phyloP scores from a whole-genome alignment of 2,113 vertebrate species.

The Pollachius pollachius region DNA sequence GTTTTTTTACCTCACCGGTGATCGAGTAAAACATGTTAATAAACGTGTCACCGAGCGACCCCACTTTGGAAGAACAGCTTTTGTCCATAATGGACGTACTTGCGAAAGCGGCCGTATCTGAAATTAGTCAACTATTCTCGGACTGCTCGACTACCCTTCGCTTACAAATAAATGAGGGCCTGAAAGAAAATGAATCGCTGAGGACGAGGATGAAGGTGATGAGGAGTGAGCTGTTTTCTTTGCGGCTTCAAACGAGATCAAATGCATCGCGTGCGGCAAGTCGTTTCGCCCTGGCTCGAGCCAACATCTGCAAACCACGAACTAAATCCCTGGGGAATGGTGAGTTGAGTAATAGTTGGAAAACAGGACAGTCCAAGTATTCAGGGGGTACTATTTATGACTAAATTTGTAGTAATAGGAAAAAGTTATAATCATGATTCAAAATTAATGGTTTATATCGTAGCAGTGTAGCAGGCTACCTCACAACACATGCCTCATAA shows the following conservation, averaged over 20 bases:
- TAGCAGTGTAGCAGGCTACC: no score
- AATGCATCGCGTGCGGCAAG: conserved; percentile 43
- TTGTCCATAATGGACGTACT: conserved; percentile 69
- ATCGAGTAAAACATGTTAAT: conserved; percentile 36
- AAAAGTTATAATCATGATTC: no score
- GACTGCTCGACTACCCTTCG: conserved; percentile 57
- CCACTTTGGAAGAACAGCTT: conserved; percentile 63
- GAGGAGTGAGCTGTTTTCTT: conserved; percentile 65
- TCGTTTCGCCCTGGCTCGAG: conserved; percentile 43
- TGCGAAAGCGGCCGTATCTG: conserved; percentile 62
- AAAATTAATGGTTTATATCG: no score
- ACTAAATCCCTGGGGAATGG: conserved; percentile 44
- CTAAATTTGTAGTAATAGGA: no score
- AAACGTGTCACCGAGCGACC: conserved; percentile 37
- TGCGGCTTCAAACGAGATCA: conserved; percentile 58
- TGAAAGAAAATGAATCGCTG: conserved; percentile 65
- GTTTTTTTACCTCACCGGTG: neutral
- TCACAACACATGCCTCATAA: no score
- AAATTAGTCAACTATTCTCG: conserved; percentile 66
- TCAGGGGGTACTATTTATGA: no score
- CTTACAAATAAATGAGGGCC: conserved; percentile 59
- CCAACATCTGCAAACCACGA: conserved; percentile 39
- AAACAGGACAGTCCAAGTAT: no score
- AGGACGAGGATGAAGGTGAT: conserved; percentile 65
- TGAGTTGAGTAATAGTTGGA: neutral